Conservation (phyloP, 2,888 invertebrate genomes). For the Romanomermis culicivorax region DNA sequence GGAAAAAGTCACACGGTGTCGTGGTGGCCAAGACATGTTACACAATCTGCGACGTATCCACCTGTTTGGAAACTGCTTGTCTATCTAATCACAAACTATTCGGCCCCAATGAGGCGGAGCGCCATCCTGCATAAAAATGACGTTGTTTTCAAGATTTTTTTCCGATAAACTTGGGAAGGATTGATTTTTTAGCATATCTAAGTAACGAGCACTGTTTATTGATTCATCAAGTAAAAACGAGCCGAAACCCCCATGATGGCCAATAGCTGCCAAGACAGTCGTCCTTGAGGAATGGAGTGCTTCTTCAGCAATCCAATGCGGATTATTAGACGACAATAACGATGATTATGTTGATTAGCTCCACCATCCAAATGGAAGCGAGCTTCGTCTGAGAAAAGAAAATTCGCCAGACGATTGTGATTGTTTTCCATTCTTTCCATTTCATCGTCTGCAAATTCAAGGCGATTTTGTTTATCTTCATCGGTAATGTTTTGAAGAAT, state of each 20-base stretch:
- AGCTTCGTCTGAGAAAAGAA: constrained; percentile 1
- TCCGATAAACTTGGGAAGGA: constrained; percentile 8
- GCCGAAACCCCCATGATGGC: background rate
- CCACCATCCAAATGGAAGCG: background rate
- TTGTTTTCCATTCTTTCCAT: background rate
- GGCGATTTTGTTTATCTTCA: background rate
- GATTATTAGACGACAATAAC: constrained; percentile 2
- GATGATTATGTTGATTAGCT: background rate
- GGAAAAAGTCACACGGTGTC: constrained; percentile 11
- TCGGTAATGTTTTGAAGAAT: background rate
- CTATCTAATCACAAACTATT: constrained; percentile 10
- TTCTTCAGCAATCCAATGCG: background rate
- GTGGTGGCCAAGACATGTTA: constrained; percentile 12
- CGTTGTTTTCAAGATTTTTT: background rate
- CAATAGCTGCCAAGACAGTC: constrained; percentile 2
- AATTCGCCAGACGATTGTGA: background rate
- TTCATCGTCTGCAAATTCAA: background rate
- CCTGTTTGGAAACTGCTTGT: constrained; percentile 13
- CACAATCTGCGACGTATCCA: constrained; percentile 13
- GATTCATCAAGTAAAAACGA: constrained; percentile 2
- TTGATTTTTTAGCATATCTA: constrained; percentile 11
- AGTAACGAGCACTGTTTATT: constrained; percentile 7
- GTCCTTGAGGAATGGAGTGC: constrained; percentile 1
- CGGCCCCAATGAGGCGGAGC: constrained; percentile 14
- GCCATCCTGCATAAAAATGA: constrained; percentile 15